Evolutionary conservation across 2,888 invertebrate species (phyloP).

Genomic region (Rhagonycha lutea): DNA sequence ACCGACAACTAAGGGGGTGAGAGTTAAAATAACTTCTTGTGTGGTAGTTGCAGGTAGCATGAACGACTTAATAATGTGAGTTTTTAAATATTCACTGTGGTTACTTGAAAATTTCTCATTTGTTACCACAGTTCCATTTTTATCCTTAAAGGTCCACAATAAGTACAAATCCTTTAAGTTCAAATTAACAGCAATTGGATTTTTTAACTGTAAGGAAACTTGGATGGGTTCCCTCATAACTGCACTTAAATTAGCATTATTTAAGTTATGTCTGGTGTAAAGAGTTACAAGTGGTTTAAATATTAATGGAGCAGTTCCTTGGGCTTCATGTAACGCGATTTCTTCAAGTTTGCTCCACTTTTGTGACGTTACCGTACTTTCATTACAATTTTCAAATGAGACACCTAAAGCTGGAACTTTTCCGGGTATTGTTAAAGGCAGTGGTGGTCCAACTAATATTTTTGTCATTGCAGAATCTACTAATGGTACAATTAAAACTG

Average conservation of each 20-base stretch:
- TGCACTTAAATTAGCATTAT: constrained; percentile 67
- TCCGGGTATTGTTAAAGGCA: constrained; percentile 61
- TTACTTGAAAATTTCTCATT: constrained; percentile 53
- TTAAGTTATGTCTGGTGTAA: constrained; percentile 70
- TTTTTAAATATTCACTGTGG: constrained; percentile 57
- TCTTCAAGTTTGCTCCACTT: constrained; percentile 80
- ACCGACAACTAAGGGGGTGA: constrained; percentile 77
- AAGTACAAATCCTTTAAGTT: constrained; percentile 71
- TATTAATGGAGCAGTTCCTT: constrained; percentile 70
- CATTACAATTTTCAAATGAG: constrained; percentile 46
- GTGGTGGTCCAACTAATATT: constrained; percentile 68
- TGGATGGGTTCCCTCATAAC: constrained; percentile 83
- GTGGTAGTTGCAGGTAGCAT: constrained; percentile 63
- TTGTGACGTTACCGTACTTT: constrained; percentile 40
- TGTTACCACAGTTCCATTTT: constrained; percentile 49
- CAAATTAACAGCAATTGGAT: constrained; percentile 75
- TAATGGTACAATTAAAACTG: constrained; percentile 76
- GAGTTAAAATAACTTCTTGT: constrained; percentile 68
- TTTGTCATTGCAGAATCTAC: constrained; percentile 70
- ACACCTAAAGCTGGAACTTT: constrained; percentile 61
- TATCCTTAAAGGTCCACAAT: constrained; percentile 69
- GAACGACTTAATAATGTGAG: constrained; percentile 61
- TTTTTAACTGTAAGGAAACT: constrained; percentile 74
- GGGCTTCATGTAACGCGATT: constrained; percentile 72
- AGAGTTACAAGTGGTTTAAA: constrained; percentile 80